phyloP scores from a whole-genome alignment of 2,113 vertebrate genomes.

The Tragelaphus buxtoni region DNA sequence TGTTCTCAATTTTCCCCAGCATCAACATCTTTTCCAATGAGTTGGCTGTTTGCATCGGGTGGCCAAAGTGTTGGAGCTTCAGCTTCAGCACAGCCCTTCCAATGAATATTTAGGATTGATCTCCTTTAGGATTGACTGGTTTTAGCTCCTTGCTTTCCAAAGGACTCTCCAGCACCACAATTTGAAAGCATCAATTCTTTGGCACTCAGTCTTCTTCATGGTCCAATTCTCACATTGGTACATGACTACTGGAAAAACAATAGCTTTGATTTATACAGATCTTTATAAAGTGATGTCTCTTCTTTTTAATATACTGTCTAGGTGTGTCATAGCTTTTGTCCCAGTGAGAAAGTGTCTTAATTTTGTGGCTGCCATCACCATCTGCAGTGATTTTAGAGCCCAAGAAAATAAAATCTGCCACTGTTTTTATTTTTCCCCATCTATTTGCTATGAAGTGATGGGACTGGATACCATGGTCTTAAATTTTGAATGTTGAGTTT shows the following conservation, averaged over 20 bases:
- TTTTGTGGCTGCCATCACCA: neutral
- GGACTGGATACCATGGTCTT: neutral
- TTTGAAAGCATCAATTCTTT: neutral
- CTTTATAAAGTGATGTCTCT: neutral
- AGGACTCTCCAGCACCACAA: neutral
- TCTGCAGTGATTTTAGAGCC: neutral
- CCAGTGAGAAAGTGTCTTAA: neutral
- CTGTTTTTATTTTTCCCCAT: neutral
- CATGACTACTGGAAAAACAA: neutral
- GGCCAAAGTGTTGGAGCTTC: neutral
- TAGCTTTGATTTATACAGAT: neutral
- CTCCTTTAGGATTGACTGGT: neutral
- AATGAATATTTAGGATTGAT: neutral
- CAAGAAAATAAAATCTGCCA: neutral
- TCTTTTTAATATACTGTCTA: neutral
- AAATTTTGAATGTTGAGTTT: neutral
- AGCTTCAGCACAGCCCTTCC: neutral
- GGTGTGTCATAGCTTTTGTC: neutral
- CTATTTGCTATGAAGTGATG: neutral
- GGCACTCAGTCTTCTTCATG: neutral
- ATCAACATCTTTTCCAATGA: neutral
- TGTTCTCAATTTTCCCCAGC: neutral
- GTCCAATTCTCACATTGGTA: neutral
- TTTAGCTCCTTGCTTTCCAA: neutral
- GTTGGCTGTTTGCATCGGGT: neutral